Base-by-base conservation (phyloP, 2,113 vertebrate species). In the Prunella fulvescens region DNA sequence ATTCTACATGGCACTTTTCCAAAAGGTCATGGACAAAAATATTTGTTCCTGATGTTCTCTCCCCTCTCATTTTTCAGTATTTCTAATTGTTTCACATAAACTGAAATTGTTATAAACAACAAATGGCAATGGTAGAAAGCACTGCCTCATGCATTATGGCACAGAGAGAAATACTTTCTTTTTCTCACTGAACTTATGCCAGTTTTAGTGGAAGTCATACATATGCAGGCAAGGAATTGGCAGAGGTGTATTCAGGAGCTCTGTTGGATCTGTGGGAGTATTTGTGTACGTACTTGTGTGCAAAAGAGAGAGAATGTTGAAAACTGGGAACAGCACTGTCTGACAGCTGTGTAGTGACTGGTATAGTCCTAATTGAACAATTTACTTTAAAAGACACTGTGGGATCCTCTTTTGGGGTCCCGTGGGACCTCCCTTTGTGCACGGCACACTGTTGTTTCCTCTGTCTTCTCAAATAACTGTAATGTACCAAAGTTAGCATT, bases 191-290 rank as follows among this genome's bases (percentile, higher is more conserved):
- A 93, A 90, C 57, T 78, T 35, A 24, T 69, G 93, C 90, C 93
- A 94, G 44, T 57, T 95, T 81, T 81, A 93, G 86, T 79, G 61
- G 65, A 90, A 96, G 45, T 74, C 69, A 78, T 81, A 71, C 64
- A 90, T 84, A 93, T 60, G 61, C 83, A 94, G 90, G 58, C 44
- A 92, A 37, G 51, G 67, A 93, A 81, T 92, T 96, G 95, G 93
- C 95, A 96, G 92, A 93, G 90, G 82, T 92, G 61, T 71, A 80
- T 57, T 91, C 54, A 74, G 47, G 73, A 96, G 82, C 82, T 93
- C 56, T 93, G 77, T 62, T 84, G 85, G 88, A 74, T 88, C 90
- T 60, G 87, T 96, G 86, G 92, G 95, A 94, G 92, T 94, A 60
- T 88, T 96, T 96, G 92, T 96, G 94, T 96, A 92, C 1, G 0